phyloP scores from a whole-genome alignment of 2,888 invertebrate genomes.

The Rhingia campestris region DNA sequence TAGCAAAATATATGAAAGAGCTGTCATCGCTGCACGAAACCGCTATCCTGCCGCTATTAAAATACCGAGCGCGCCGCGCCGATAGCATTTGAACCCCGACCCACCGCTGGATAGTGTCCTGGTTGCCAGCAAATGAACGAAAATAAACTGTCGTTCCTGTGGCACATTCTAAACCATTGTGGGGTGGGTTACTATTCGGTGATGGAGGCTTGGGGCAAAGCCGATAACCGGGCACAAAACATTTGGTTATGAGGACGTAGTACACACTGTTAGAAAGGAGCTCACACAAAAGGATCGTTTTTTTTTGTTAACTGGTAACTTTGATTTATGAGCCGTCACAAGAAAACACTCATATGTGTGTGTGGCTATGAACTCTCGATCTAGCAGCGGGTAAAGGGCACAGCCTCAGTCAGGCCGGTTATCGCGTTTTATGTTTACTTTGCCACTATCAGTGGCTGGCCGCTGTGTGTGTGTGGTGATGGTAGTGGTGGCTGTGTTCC shows the following conservation, averaged over 20 bases:
- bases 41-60: slow-evolving; percentile 45
- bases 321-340: slow-evolving; percentile 72
- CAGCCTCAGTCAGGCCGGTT: slow-evolving; percentile 7
- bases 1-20: slow-evolving; percentile 57
- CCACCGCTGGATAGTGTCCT: slow-evolving; percentile 19
- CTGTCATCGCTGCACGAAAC: slow-evolving; percentile 67
- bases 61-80: slow-evolving; percentile 36
- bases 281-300: slow-evolving; percentile 39
- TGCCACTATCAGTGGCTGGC: slow-evolving; percentile 41
- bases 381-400: slow-evolving; percentile 13
- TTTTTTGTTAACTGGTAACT: slow-evolving; percentile 35
- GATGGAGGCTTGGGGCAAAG: slow-evolving; percentile 51
- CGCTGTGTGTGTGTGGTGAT: neutral
- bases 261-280: slow-evolving; percentile 43
- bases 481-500: slow-evolving; percentile 37
- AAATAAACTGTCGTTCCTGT: slow-evolving; percentile 49
- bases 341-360: slow-evolving; percentile 35
- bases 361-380: slow-evolving; percentile 34
- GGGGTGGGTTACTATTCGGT: neutral
- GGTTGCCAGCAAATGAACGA: slow-evolving; percentile 49
- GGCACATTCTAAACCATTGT: slow-evolving; percentile 42
- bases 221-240: slow-evolving; percentile 65
- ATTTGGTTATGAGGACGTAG: slow-evolving; percentile 52
- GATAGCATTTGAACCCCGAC: slow-evolving; percentile 48
- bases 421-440: slow-evolving; percentile 54